Base-by-base conservation (phyloP, 1,140 invertebrate genomes). In the Neuroterus valhalla region DNA sequence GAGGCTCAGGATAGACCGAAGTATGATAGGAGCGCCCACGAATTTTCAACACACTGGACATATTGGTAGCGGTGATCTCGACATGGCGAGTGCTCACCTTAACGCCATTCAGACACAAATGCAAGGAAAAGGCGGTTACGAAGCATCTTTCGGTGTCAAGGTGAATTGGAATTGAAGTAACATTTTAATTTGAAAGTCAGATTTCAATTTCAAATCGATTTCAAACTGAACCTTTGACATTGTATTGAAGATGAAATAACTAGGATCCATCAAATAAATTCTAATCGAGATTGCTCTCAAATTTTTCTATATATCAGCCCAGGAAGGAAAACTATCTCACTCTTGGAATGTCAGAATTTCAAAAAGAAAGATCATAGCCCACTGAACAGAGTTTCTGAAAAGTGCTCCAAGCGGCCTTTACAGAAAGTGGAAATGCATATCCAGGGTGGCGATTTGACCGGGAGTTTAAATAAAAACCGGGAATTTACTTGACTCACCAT, bases 21-120 rank as follows among this genome's bases (percentile, higher is more conserved):
- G 96, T 48, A 97, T 97, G 96, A 98, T 98, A 83, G 95, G 97
- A 68, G 93, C 93, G 70, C 97, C 97, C 6, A 97, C 96, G 72
- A 96, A 98, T 89, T 98, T 98, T 87, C 94, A 95, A 75, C 97
- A 98, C 85, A 97, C 96, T n/a, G 96, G 94, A 69, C 96, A 97
- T 86, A 95, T 96, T 83, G 93, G 97, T n/a, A 96, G 95, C n/a
- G 94, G 94, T 23, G 96, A 98, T 86, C 92, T 95, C 66, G 94
- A 95, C 81, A 92, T 95, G 88, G 94, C 92, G 2, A 93, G 92
- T 71, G 93, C 94, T 52, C 91, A 95, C 79, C 91, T 96, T 70
- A 93, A 93, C 78, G 93, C 94, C 52, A 93, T 96, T 76, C 95
- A 96, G 88, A 94, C 93, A 69, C 95, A 96, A 86, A 96, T 97